Evolutionary conservation across 2,888 invertebrate genomes (phyloP).

Genomic region (Hypsopygia costalis): DNA sequence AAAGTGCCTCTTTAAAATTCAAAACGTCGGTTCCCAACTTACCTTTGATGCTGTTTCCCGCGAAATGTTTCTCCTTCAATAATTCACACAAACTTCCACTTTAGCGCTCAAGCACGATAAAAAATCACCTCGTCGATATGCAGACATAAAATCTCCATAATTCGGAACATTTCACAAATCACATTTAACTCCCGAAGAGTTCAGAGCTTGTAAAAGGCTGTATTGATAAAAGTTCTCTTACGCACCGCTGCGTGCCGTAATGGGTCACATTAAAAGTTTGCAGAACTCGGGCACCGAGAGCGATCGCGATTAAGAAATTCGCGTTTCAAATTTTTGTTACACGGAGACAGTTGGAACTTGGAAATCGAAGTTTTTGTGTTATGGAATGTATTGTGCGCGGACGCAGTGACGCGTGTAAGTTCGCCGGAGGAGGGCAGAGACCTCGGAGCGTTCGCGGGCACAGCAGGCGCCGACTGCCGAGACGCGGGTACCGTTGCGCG

Average conservation of each 20-base stretch:
- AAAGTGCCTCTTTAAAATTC: constrained; percentile 45
- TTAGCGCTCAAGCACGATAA: constrained; percentile 44
- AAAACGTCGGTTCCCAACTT: constrained; percentile 39
- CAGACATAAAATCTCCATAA: constrained; percentile 54
- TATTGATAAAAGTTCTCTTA: constrained; percentile 43
- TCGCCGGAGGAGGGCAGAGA: constrained; percentile 60
- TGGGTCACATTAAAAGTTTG: constrained; percentile 36
- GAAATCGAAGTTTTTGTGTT: constrained; percentile 12
- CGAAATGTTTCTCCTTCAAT: constrained; percentile 33
- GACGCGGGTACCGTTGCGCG: constrained; percentile 65
- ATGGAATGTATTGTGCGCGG: constrained; percentile 27
- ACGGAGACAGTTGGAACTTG: constrained; percentile 8
- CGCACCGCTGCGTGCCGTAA: constrained; percentile 33
- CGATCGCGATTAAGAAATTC: constrained; percentile 8
- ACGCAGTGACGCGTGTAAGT: constrained; percentile 47
- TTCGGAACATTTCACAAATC: constrained; percentile 63
- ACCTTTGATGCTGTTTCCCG: constrained; percentile 41
- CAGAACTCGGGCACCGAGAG: constrained; percentile 17
- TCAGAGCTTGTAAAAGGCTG: constrained; percentile 40
- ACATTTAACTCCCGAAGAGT: constrained; percentile 45
- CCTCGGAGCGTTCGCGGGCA: constrained; percentile 51
- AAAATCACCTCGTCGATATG: constrained; percentile 51
- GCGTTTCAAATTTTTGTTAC: constrained; percentile 1
- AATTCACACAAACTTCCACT: constrained; percentile 52
- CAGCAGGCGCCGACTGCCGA: constrained; percentile 51